These are phyloP conservation scores for Nemotelus nigrinus DNA, from an alignment of 2,888 invertebrate genomes.

Conservation along the genomic window DNA sequence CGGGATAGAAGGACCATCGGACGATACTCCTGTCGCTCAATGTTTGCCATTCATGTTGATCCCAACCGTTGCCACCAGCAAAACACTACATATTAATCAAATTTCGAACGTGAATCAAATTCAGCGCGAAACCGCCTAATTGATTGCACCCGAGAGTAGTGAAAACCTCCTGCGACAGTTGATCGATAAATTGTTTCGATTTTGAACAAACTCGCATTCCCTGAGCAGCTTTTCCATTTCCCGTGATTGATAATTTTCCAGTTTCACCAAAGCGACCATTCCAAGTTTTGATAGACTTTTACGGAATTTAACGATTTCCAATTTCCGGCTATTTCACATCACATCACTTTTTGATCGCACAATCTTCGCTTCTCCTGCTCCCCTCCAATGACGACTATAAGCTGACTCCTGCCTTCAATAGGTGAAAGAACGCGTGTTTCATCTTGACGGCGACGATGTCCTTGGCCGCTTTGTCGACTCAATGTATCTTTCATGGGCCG, in stretches of 20 bases:
- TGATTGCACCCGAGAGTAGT: constrained; percentile 19
- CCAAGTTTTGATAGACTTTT: not conserved
- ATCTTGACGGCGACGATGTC: not conserved
- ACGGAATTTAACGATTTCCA: constrained; percentile 31
- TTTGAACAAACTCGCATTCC: constrained; percentile 12
- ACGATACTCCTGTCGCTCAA: too few relatives aligned
- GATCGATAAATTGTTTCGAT: constrained; percentile 12
- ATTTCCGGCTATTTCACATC: constrained; percentile 17
- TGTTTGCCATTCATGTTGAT: too few relatives aligned
- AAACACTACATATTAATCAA: not conserved
- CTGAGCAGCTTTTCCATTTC: not conserved
- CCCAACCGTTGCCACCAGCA: too few relatives aligned
- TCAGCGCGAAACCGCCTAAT: constrained; percentile 20
- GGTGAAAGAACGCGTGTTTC: not conserved
- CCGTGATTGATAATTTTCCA: not conserved
- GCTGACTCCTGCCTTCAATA: not conserved
- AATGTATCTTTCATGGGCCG: not conserved
- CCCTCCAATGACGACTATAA: not conserved
- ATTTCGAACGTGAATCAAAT: constrained; percentile 27
- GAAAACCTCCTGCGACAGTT: constrained; percentile 15
- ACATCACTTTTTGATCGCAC: constrained; percentile 1
- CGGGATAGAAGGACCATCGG: too few relatives aligned
- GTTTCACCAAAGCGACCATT: not conserved
- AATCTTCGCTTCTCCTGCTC: not conserved
- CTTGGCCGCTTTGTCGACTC: not conserved